These are phyloP conservation scores for Lithobates pipiens DNA, from an alignment of 2,797 vertebrate genomes.

Conservation along the genomic window DNA sequence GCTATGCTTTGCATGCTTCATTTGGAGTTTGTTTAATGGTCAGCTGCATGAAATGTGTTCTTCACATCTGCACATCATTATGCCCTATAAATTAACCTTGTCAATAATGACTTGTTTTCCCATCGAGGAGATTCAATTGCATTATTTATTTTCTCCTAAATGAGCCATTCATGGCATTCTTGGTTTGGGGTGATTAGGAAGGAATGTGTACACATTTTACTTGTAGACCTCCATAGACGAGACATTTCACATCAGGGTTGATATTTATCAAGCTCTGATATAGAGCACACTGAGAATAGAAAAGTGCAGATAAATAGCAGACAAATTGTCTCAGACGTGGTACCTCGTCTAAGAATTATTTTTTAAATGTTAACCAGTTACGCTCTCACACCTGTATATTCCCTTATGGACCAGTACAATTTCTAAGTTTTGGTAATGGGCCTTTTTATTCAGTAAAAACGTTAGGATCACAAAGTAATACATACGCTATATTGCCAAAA, in stretches of 20 bases:
- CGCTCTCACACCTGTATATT: too few relatives aligned
- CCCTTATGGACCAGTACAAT: too few relatives aligned
- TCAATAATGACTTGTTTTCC: conserved; percentile 15
- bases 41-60: neutral
- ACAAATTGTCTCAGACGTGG: neutral
- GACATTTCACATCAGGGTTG: neutral
- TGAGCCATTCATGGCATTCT: conserved; percentile 15
- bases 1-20: neutral
- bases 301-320: neutral
- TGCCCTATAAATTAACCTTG: neutral
- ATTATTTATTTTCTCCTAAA: conserved; percentile 38
- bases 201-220: conserved; percentile 16
- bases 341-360: too few relatives aligned
- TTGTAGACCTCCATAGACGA: neutral
- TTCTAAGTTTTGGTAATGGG: too few relatives aligned
- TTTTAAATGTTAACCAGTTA: too few relatives aligned
- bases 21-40: neutral
- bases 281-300: neutral
- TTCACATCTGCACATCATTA: conserved; percentile 28
- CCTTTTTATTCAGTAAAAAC: too few relatives aligned
- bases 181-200: conserved; percentile 29
- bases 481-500: too few relatives aligned
- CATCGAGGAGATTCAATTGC: conserved; percentile 1
- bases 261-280: neutral
- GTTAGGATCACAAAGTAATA: too few relatives aligned